Percentiles rank a stretch among this genome's conserved stretches.
These are phyloP conservation scores for Sebastiscus albofasciatus DNA, from an alignment of 2,797 vertebrate genomes.

Conservation along the genomic window DNA sequence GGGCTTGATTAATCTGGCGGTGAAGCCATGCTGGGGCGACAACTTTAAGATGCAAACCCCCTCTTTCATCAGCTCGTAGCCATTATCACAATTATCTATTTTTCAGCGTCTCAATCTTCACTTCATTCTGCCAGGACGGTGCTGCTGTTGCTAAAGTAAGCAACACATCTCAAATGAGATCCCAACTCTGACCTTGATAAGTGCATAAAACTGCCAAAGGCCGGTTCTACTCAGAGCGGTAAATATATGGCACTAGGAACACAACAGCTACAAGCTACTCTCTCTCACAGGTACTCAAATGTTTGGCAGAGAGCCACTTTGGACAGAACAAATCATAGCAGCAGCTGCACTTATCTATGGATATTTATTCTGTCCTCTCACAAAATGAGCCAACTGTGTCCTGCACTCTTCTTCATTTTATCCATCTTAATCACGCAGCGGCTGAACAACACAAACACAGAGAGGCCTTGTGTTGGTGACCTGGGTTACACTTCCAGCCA, in stretches of 20 bases:
- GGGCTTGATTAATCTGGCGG: constrained; percentile 27
- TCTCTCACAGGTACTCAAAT: constrained; percentile 55
- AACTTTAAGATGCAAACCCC: constrained; percentile 31
- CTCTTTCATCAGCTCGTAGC: constrained; percentile 22
- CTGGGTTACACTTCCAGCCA: not conserved
- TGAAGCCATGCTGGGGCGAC: not conserved
- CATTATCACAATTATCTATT: constrained; percentile 52
- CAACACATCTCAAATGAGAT: constrained; percentile 54
- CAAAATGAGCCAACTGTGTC: constrained; percentile 41
- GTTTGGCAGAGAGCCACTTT: constrained; percentile 57
- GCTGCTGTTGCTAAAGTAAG: constrained; percentile 37
- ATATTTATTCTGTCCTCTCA: constrained; percentile 33
- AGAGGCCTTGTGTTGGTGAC: constrained; percentile 5
- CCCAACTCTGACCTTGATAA: constrained; percentile 64
- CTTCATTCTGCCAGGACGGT: constrained; percentile 34
- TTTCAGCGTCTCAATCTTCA: constrained; percentile 28
- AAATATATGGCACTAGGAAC: constrained; percentile 54
- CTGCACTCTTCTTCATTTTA: constrained; percentile 6
- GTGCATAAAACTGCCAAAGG: constrained; percentile 66
- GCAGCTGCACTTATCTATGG: constrained; percentile 49
- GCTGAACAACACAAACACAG: not conserved
- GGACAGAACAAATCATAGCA: constrained; percentile 57
- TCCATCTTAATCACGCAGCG: constrained; percentile 19
- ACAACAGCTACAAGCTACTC: constrained; percentile 50
- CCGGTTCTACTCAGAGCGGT: constrained; percentile 26